Conservation (phyloP, 2,113 vertebrate species). For the Gallinago undulata region DNA sequence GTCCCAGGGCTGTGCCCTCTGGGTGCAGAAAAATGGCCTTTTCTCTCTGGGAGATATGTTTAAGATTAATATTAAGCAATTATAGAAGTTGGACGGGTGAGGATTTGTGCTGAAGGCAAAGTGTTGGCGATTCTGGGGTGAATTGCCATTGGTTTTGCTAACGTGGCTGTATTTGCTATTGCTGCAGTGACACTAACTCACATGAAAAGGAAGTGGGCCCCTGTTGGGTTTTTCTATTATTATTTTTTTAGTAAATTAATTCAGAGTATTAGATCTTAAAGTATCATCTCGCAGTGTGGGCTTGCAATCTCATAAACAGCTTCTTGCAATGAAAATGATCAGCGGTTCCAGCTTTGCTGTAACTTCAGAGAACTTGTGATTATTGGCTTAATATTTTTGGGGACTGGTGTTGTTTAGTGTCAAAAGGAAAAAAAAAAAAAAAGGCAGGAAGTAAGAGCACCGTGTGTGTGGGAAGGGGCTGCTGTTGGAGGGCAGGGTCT, state of each 20-base stretch:
- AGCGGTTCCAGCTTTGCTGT: background rate
- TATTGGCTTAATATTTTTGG: background rate
- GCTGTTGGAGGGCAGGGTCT: background rate
- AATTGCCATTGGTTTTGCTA: background rate
- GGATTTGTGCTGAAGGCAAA: background rate
- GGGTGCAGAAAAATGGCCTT: background rate
- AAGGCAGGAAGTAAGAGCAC: background rate
- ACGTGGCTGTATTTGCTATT: background rate
- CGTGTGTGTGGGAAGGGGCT: accelerated
- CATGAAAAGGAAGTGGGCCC: background rate
- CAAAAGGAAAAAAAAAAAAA: background rate
- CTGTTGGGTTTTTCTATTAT: background rate
- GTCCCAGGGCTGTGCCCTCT: background rate
- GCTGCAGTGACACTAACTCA: background rate
- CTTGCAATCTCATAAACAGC: background rate
- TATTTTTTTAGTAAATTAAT: background rate
- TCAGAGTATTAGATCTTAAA: background rate
- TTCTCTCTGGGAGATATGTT: background rate
- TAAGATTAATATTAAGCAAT: background rate
- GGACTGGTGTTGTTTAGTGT: background rate
- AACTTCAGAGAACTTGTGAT: background rate
- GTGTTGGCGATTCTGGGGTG: background rate
- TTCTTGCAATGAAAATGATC: background rate
- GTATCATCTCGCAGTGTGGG: background rate
- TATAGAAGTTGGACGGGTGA: background rate